Base-by-base conservation (phyloP, 2,797 vertebrate genomes). In the Pitangus sulphuratus region DNA sequence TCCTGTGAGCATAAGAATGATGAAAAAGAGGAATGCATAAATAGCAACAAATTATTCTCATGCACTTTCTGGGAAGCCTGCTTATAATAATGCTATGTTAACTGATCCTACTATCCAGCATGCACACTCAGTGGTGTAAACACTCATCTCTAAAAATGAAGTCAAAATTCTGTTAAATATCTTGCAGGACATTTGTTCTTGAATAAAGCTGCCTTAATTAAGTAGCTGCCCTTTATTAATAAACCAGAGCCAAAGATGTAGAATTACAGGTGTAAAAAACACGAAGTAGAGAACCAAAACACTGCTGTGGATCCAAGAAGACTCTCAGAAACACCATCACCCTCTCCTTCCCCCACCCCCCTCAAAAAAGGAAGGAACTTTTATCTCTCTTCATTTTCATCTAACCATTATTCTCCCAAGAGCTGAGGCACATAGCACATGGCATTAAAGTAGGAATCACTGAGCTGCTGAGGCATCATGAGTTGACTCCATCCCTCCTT, bases 281-380 rank as follows among this genome's bases (percentile, higher is more conserved):
- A 24, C 24, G 31, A 74, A 74, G 13, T 4, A 33, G 19, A 45
- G 56, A 45, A 56, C 12, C 1, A 5, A 75, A 84, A 45, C 15
- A 37, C 42, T 39, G 31, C 26, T 64, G 1, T 51, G 24, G 35
- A 62, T 47, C 10, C 15, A 42, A 79, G 47, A 3, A 56, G 4
- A 30, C 10, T 68, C 33, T 88, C 24, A 82, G 20, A 18, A 37
- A 22, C 31, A 50, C 14, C 30, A 7, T 54, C 19, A 28, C 3
- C 1, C 11, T 0, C 7, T 2, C 5, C 15, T 31, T 21, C 17
- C 15, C 15, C 1, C 3, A 1, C 21, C 3, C 12, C 22, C 19
- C 17, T 4, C 2, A 2, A 6, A 15, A 65, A 37, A 40, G 5
- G 14, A 15, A 5, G 13, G 3, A 40, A 60, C 11, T 51, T 60